Evolutionary conservation across 2,888 invertebrate species (phyloP).

Genomic region (Cotesia congregata): DNA sequence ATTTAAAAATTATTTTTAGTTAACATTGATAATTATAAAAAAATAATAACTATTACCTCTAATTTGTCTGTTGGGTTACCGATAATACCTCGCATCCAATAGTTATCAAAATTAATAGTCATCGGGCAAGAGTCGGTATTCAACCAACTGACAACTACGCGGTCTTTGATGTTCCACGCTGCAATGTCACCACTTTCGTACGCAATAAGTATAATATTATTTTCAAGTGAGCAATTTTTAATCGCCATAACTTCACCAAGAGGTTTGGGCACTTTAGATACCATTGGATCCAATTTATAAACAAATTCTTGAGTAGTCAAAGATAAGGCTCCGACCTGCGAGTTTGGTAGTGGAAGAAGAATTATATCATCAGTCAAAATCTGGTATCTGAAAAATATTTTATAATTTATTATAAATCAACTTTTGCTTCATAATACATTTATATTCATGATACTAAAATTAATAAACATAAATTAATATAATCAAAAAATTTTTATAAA

Average conservation of each 20-base stretch:
- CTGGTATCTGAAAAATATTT: constrained; percentile 55
- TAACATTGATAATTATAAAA: constrained; percentile 12
- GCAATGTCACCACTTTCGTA: constrained; percentile 83
- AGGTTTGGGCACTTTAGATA: constrained; percentile 47
- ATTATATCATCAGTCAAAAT: constrained; percentile 74
- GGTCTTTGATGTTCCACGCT: constrained; percentile 80
- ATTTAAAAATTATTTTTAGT: neutral
- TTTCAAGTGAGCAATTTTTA: constrained; percentile 72
- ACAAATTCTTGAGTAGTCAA: constrained; percentile 68
- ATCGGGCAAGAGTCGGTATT: constrained; percentile 78
- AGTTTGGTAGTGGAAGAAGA: constrained; percentile 78
- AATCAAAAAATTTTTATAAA: no score
- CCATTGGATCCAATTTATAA: constrained; percentile 55
- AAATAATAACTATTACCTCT: constrained; percentile 73
- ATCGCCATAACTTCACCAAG: constrained; percentile 79
- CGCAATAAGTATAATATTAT: constrained; percentile 74
- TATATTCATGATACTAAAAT: neutral
- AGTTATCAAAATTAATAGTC: constrained; percentile 80
- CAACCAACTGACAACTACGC: constrained; percentile 73
- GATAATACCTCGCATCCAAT: constrained; percentile 78
- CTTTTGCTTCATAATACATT: neutral
- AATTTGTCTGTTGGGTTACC: constrained; percentile 77
- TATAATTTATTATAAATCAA: constrained; percentile 21
- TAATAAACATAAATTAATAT: constrained; percentile 10
- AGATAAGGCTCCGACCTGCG: constrained; percentile 72